Conservation (phyloP, 2,888 invertebrate species). For the Acanthopleura granulata region DNA sequence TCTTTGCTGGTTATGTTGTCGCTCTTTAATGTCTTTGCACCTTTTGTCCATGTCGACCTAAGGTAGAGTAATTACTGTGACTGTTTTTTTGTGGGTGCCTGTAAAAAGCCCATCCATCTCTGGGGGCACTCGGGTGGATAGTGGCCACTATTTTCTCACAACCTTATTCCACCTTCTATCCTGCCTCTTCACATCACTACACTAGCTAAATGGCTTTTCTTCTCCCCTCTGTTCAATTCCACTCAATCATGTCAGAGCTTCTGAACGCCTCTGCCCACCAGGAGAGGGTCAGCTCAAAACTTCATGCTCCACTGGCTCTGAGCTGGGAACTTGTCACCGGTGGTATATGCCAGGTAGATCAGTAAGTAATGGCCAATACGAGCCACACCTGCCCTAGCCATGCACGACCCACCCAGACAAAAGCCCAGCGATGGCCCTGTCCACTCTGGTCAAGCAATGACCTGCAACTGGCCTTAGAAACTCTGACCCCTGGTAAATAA, state of each 20-base stretch:
- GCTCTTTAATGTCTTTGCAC: too few species aligned
- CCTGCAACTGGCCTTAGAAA: slow-evolving; percentile 12
- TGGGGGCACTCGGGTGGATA: too few species aligned
- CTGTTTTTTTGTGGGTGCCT: too few species aligned
- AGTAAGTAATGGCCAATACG: slow-evolving; percentile 6
- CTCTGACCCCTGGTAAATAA: slow-evolving; percentile 1
- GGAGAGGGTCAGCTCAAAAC: neutral
- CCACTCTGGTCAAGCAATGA: slow-evolving; percentile 5
- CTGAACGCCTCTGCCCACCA: neutral
- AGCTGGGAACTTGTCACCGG: too few species aligned
- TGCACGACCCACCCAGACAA: neutral
- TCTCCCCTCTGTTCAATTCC: neutral
- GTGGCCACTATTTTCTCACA: neutral
- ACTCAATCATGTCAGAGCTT: neutral
- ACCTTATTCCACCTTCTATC: neutral
- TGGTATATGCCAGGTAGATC: neutral
- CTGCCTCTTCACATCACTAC: neutral
- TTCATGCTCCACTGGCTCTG: neutral
- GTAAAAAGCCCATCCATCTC: too few species aligned
- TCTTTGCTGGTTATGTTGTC: too few species aligned
- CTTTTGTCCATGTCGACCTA: too few species aligned
- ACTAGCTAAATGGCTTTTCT: neutral
- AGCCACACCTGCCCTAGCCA: neutral
- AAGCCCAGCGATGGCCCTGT: neutral
- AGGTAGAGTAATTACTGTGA: too few species aligned